These are phyloP conservation scores for Nasua narica DNA, from an alignment of 2,797 vertebrate species.

Conservation along the genomic window DNA sequence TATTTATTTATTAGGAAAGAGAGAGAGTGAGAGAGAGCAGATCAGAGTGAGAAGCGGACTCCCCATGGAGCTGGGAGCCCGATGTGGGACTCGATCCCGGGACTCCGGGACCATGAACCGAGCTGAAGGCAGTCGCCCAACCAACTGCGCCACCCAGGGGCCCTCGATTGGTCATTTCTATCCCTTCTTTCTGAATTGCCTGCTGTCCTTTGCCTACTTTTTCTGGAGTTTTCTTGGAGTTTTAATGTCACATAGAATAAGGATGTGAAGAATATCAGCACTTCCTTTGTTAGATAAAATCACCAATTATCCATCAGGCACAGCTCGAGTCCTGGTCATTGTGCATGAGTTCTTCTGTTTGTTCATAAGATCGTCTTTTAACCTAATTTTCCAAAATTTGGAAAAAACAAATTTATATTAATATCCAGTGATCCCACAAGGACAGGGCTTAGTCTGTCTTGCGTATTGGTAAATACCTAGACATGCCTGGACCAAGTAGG, in stretches of 20 bases:
- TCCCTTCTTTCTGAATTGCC: neutral
- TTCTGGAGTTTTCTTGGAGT: neutral
- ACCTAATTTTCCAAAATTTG: neutral
- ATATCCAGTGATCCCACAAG: neutral
- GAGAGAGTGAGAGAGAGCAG: too few relatives aligned
- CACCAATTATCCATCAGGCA: fast-evolving
- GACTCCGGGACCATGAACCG: too few relatives aligned
- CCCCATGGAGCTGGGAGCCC: too few relatives aligned
- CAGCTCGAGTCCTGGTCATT: neutral
- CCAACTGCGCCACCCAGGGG: too few relatives aligned
- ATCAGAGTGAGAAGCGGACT: too few relatives aligned
- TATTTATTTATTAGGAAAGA: too few relatives aligned
- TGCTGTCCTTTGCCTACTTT: neutral
- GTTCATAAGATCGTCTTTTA: neutral
- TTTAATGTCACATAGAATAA: neutral
- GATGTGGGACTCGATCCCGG: too few relatives aligned
- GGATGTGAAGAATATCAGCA: neutral
- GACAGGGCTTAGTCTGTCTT: neutral
- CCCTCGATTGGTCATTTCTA: neutral
- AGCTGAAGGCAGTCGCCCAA: too few relatives aligned
- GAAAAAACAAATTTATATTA: neutral
- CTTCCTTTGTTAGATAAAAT: neutral
- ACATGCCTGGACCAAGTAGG: neutral
- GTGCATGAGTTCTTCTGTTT: neutral
- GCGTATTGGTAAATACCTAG: neutral